phyloP scores from a whole-genome alignment of 2,888 invertebrate genomes.

The Amblyteles armatorius region DNA sequence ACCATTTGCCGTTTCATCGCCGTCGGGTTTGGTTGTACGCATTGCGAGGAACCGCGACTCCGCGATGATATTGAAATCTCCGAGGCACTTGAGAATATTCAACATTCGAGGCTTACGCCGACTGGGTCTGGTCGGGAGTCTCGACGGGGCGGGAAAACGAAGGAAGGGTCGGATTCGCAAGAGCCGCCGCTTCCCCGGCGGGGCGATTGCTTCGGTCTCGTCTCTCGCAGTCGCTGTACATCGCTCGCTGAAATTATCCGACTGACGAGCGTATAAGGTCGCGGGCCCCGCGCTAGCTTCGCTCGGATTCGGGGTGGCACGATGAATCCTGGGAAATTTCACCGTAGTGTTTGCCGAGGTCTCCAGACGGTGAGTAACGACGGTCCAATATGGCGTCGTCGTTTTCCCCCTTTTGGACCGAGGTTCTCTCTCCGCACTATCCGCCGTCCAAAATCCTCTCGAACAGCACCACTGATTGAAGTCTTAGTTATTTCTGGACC shows the following conservation, averaged over 20 bases:
- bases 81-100: conserved; percentile 67
- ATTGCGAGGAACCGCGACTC: conserved; percentile 38
- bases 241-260: conserved; percentile 62
- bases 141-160: conserved; percentile 46
- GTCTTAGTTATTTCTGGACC: conserved; percentile 76
- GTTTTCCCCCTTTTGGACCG: conserved; percentile 33
- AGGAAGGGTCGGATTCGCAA: conserved; percentile 52
- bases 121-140: conserved; percentile 47
- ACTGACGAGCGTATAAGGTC: conserved; percentile 63
- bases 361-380: conserved; percentile 73
- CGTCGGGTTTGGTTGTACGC: conserved; percentile 33
- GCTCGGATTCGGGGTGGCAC: conserved; percentile 35
- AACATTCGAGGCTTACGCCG: conserved; percentile 62
- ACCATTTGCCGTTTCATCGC: conserved; percentile 32
- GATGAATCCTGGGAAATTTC: conserved; percentile 61
- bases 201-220: conserved; percentile 54
- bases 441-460: conserved; percentile 55
- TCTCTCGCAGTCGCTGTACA: conserved; percentile 48
- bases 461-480: conserved; percentile 77
- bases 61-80: conserved; percentile 68
- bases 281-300: conserved; percentile 37
- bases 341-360: conserved; percentile 72
- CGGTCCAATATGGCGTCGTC: conserved; percentile 71
- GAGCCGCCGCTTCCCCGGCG: conserved; percentile 39
- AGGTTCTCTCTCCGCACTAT: conserved; percentile 34